Evolutionary conservation across 1,140 invertebrate species (phyloP).

Genomic region (Eumaeus atala): DNA sequence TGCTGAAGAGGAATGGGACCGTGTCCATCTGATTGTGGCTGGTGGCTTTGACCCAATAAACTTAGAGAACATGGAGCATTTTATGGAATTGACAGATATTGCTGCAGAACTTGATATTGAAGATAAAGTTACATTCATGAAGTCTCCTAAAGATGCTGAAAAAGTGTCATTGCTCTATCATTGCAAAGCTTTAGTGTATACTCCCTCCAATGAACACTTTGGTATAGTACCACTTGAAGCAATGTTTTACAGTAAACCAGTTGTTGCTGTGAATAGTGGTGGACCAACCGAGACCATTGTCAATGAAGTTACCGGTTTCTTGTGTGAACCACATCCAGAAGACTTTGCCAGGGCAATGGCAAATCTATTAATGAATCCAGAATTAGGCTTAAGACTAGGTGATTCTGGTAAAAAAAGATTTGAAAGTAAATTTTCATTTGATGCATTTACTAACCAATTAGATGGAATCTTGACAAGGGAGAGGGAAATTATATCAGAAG

Average conservation of each 20-base stretch:
- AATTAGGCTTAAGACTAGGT: constrained; percentile 80
- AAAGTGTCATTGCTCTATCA: constrained; percentile 87
- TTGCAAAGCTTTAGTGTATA: constrained; percentile 91
- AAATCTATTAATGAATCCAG: constrained; percentile 77
- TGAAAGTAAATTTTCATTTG: constrained; percentile 85
- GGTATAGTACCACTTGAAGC: constrained; percentile 99
- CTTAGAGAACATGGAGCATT: constrained; percentile 92
- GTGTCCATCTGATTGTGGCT: constrained; percentile 91
- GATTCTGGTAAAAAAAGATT: constrained; percentile 81
- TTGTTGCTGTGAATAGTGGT: constrained; percentile 96
- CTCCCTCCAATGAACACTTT: constrained; percentile 98
- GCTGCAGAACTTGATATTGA: constrained; percentile 80
- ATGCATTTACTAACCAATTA: constrained; percentile 82
- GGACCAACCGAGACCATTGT: constrained; percentile 96
- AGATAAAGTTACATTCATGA: constrained; percentile 87
- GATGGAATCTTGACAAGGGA: constrained; percentile 76
- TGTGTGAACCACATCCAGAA: constrained; percentile 81
- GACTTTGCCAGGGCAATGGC: constrained; percentile 88
- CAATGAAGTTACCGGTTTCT: constrained; percentile 91
- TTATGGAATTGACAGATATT: constrained; percentile 82
- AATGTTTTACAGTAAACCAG: constrained; percentile 95
- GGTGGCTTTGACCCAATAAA: constrained; percentile 97
- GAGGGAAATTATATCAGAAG: constrained; percentile 56
- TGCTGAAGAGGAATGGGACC: constrained; percentile 74
- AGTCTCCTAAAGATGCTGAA: constrained; percentile 88